Conservation (phyloP, 2,113 vertebrate species). For the Strigops habroptila region DNA sequence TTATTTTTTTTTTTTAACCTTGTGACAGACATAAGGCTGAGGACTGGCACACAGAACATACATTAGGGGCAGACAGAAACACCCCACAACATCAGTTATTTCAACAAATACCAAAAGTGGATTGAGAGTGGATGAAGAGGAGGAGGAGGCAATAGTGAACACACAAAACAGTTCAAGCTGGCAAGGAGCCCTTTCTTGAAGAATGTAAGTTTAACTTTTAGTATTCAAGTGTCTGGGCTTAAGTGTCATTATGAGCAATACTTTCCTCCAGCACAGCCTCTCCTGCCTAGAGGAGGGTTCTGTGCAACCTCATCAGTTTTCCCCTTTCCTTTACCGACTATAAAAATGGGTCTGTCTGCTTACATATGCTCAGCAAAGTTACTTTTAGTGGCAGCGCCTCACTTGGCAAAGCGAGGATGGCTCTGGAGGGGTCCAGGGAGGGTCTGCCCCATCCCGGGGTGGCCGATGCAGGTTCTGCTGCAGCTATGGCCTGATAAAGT, state of each 20-base stretch:
- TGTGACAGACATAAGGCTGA: neutral
- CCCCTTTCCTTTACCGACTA: neutral
- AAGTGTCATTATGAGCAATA: conserved; percentile 72
- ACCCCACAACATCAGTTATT: conserved; percentile 38
- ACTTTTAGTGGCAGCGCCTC: neutral
- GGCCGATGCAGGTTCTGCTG: neutral
- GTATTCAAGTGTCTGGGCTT: conserved; percentile 74
- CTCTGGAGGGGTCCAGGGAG: neutral
- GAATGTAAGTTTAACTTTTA: conserved; percentile 78
- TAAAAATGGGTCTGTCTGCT: neutral
- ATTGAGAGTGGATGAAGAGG: conserved; percentile 41
- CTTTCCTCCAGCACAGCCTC: conserved; percentile 64
- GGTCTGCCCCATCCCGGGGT: fast-evolving
- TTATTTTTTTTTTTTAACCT: neutral
- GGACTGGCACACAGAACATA: neutral
- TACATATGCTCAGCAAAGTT: neutral
- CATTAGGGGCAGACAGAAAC: neutral
- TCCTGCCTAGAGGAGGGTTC: conserved; percentile 64
- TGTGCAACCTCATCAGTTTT: conserved; percentile 43
- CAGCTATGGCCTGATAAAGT: neutral
- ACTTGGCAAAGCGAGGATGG: neutral
- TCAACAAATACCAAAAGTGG: conserved; percentile 30
- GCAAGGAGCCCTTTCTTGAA: conserved; percentile 72
- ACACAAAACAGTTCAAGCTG: conserved; percentile 56
- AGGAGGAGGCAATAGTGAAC: conserved; percentile 49